Evolutionary conservation across 2,888 invertebrate genomes (phyloP).

Genomic region (Arge pagana): DNA sequence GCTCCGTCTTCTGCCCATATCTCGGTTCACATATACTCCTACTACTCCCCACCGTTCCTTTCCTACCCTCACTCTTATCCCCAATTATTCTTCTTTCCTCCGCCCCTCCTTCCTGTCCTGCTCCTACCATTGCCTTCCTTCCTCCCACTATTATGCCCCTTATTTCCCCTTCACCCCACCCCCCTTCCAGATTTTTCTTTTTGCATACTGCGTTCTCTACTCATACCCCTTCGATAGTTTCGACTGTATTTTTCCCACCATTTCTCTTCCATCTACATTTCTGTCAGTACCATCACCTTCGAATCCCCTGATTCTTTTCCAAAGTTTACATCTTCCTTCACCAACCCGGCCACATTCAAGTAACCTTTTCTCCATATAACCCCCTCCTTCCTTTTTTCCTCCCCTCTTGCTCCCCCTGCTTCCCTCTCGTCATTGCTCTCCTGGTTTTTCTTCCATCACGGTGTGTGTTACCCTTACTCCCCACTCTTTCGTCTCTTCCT

Average conservation of each 20-base stretch:
- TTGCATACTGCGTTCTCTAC: too few species aligned
- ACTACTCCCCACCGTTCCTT: background rate
- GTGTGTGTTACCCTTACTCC: background rate
- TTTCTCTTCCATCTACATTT: constrained; percentile 9
- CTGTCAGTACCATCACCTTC: background rate
- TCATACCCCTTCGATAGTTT: background rate
- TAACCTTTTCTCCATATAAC: background rate
- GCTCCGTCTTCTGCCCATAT: background rate
- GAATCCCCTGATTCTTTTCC: constrained; percentile 1
- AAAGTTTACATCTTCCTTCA: constrained; percentile 5
- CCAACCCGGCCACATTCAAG: constrained; percentile 19
- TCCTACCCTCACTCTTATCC: background rate
- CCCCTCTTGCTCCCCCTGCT: background rate
- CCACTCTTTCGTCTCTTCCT: constrained; percentile 1
- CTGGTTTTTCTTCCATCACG: too few species aligned
- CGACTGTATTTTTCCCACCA: background rate
- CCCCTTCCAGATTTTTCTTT: too few species aligned
- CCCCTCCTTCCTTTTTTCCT: too few species aligned
- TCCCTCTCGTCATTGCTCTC: background rate
- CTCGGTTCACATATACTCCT: background rate
- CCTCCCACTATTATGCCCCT: too few species aligned
- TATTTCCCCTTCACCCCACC: too few species aligned
- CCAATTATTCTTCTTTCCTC: too few species aligned
- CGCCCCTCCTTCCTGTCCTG: too few species aligned
- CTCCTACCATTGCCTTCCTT: too few species aligned